Percentiles rank a stretch among this genome's conserved stretches.
These are phyloP conservation scores for Cynopterus brachyotis DNA, from an alignment of 2,113 vertebrate species.

Conservation along the genomic window DNA sequence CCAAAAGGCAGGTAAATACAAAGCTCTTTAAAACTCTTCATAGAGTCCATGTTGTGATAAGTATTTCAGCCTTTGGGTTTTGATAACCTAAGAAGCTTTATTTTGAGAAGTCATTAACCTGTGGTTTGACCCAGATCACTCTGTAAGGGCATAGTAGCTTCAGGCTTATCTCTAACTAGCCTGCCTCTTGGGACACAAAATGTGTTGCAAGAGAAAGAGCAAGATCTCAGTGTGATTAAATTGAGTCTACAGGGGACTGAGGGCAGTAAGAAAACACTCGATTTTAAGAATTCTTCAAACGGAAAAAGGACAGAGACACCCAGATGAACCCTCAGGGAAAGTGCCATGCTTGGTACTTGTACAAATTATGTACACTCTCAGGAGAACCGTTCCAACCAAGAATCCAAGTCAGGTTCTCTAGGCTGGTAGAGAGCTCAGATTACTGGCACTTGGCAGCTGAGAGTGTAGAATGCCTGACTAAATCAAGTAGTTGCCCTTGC, in stretches of 20 bases:
- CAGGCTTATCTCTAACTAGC: background rate
- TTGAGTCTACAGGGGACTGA: background rate
- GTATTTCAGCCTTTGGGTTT: constrained; percentile 28
- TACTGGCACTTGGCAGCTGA: background rate
- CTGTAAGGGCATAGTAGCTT: background rate
- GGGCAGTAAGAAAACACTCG: background rate
- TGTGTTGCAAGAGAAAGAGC: constrained; percentile 7
- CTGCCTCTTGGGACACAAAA: background rate
- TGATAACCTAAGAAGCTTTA: constrained; percentile 44
- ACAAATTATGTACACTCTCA: background rate
- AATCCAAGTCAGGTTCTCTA: background rate
- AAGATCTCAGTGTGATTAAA: background rate
- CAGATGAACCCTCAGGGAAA: background rate
- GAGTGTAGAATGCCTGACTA: background rate
- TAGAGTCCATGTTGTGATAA: background rate
- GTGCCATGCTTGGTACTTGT: background rate
- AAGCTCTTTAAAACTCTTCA: background rate
- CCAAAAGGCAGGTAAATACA: background rate
- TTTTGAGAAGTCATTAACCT: constrained; percentile 50
- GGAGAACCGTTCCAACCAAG: background rate
- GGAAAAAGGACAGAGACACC: background rate
- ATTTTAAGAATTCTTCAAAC: background rate
- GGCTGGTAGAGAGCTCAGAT: background rate
- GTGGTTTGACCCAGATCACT: background rate
- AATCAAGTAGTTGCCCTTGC: background rate